Evolutionary conservation across 2,113 vertebrate species (phyloP).

Genomic region (Shinisaurus crocodilurus): DNA sequence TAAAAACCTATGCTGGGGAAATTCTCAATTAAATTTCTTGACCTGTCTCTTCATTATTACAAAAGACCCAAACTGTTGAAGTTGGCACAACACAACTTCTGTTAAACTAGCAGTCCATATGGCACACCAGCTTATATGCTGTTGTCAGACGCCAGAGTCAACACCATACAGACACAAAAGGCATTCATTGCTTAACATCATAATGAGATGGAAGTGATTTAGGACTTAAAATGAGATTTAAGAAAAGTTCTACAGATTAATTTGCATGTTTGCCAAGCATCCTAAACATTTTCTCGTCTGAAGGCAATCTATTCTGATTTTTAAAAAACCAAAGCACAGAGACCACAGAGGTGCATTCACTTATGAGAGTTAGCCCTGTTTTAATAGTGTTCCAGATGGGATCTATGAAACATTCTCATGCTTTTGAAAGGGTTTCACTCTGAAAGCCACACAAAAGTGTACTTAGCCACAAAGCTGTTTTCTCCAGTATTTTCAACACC

Average conservation of each 20-base stretch:
- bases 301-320: slow-evolving; percentile 9
- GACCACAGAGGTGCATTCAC: slow-evolving; percentile 25
- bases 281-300: slow-evolving; percentile 36
- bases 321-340: slow-evolving; percentile 14
- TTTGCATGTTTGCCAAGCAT: neutral
- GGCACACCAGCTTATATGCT: slow-evolving; percentile 8
- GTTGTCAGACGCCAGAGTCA: slow-evolving; percentile 25
- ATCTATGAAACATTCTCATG: slow-evolving; percentile 34
- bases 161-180: neutral
- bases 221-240: neutral
- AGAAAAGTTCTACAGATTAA: neutral
- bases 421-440: neutral
- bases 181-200: slow-evolving; percentile 12
- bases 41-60: neutral
- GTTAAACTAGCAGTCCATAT: neutral
- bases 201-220: slow-evolving; percentile 32
- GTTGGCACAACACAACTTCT: neutral
- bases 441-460: neutral
- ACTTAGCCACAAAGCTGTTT: slow-evolving; percentile 12
- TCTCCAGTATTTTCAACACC: neutral
- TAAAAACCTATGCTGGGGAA: neutral
- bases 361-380: slow-evolving; percentile 18
- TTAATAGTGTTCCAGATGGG: neutral
- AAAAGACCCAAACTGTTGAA: neutral
- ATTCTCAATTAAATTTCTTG: neutral